Percentiles rank a stretch among this genome's conserved stretches.
These are phyloP conservation scores for Plotosus lineatus DNA, from an alignment of 2,113 vertebrate species.

Conservation along the genomic window DNA sequence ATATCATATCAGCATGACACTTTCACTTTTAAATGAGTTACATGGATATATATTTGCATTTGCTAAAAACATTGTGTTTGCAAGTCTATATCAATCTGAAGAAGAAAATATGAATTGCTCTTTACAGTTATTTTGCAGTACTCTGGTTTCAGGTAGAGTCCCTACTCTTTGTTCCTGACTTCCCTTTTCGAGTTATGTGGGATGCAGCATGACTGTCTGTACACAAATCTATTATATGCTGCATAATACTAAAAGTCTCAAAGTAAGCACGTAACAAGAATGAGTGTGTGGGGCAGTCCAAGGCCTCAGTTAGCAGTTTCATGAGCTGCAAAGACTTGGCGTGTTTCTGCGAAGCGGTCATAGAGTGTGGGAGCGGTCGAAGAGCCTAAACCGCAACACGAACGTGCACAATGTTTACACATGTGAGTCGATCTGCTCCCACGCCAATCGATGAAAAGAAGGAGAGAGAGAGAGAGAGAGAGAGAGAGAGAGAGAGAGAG, in stretches of 20 bases:
- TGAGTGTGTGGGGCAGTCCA: not conserved
- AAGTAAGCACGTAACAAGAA: not conserved
- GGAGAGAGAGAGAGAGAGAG: conserved; percentile 61
- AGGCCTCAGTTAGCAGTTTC: not conserved
- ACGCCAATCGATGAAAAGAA: conserved; percentile 82
- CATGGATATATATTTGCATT: not conserved
- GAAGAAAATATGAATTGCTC: not conserved
- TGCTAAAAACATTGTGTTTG: not conserved
- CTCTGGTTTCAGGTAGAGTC: not conserved
- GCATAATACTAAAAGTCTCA: not conserved
- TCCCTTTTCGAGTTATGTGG: not conserved
- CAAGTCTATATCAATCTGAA: not conserved
- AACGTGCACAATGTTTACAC: conserved; percentile 74
- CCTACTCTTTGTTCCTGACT: not conserved
- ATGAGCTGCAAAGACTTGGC: not conserved
- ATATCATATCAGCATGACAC: not conserved
- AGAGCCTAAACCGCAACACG: conserved; percentile 58
- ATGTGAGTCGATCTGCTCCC: conserved; percentile 71
- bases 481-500: conserved; percentile 70
- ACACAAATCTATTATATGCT: not conserved
- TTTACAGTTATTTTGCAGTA: not conserved
- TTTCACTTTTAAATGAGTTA: not conserved
- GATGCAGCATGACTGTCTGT: not conserved
- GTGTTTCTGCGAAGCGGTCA: not conserved
- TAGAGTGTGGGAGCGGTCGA: conserved; percentile 42